phyloP scores from a whole-genome alignment of 2,888 invertebrate genomes.

The Strigamia crassipes region DNA sequence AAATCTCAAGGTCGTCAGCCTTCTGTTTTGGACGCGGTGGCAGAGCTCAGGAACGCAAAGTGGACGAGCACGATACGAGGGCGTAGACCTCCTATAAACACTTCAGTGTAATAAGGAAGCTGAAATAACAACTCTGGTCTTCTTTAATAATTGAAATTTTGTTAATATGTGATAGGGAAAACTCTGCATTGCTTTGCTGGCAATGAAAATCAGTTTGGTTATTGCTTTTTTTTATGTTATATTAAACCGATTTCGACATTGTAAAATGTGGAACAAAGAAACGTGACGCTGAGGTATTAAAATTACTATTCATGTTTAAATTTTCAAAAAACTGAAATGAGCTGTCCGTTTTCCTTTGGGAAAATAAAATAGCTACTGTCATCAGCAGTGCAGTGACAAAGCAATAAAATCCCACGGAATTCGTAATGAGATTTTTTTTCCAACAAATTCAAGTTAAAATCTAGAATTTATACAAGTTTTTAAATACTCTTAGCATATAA shows the following conservation, averaged over 20 bases:
- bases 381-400: slow-evolving; percentile 30
- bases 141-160: slow-evolving; percentile 25
- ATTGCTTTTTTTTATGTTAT: background rate
- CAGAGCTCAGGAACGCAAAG: slow-evolving; percentile 30
- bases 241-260: background rate
- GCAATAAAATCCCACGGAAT: slow-evolving; percentile 29
- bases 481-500: background rate
- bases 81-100: slow-evolving; percentile 38
- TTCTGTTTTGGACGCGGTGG: slow-evolving; percentile 8
- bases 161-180: background rate
- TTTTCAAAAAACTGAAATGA: background rate
- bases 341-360: background rate
- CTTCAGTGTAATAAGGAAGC: slow-evolving; percentile 25
- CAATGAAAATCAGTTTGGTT: background rate
- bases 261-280: background rate
- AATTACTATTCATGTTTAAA: background rate
- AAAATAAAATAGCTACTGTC: slow-evolving; percentile 20
- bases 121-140: background rate
- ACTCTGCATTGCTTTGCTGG: background rate
- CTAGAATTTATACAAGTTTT: background rate
- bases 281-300: background rate
- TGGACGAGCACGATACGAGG: slow-evolving; percentile 33
- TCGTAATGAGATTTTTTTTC: background rate
- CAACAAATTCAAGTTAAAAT: background rate
- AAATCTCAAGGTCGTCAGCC: slow-evolving; percentile 38